Evolutionary conservation across 2,797 vertebrate genomes (phyloP), one percentile per base, ranked within the genome.

Genomic region (Nyctalus aviator): DNA sequence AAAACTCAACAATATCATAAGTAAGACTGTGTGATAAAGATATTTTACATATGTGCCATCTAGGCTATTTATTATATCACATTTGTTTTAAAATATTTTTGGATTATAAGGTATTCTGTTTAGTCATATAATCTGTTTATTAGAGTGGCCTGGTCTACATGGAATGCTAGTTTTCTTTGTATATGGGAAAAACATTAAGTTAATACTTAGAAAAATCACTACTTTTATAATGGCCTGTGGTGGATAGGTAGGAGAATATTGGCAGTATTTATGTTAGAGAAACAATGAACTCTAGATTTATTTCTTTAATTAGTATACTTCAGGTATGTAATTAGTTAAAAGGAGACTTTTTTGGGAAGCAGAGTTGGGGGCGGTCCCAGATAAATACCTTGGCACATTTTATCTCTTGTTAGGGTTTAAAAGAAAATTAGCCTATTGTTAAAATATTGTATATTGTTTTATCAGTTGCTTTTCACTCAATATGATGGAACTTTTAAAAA

Each of bases 1-100:
- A 99, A 99, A 98, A 98, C 98, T 25, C 99, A 99, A 21, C 99
- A 99, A 48, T 99, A 99, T 97, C 98, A 99, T 92, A 99, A 99
- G 99, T 99, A 98, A 98, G 98, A 96, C 59, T 44, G 92, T 69
- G 55, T 66, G 68, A 68, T 84, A 81, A 88, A 90, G 46, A 30
- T 89, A 50, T 62, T 93, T 94, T 66, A 68, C 11, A 21, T 91
- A 3, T 59, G 13, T 88, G 2, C 59, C 85, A 2, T 90, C 20
- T 75, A 69, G 27, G n/a, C 1, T 94, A 11, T 86, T 75, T 79
- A 44, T 62, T 71, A 59, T 0, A 41, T 44, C 20, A 41, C 25
- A 69, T 84, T 91, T 95, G n/a, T 79, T 75, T 44, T 41, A 10
- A 78, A 71, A 30, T 91, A 91, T 73, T 94, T 27, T 77, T 95